Evolutionary conservation across 1,140 invertebrate genomes (phyloP), one percentile per base, ranked within the genome.

Genomic region (Cepaea nemoralis): DNA sequence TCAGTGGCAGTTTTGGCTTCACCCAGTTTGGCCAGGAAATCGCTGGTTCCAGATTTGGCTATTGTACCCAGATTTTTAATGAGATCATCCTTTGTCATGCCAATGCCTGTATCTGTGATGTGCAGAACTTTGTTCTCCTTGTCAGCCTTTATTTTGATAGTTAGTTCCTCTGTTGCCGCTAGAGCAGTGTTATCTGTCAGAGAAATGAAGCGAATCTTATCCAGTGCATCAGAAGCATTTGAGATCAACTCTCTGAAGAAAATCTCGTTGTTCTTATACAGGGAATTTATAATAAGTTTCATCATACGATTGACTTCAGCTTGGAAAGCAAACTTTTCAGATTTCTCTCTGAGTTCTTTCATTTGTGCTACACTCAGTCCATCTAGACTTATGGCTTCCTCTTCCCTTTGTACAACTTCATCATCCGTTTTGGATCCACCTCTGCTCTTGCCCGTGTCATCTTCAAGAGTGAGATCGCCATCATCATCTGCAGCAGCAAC

Each of bases 301-400:
- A 99, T 99, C 97, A 99, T 99, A 42, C 98, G 95, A 93, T 98
- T 98, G 16, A 99, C 97, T 92, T 99, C 97, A 0, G 97, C 97
- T 83, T 91, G 97, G 93, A 99, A 99, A 35, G 94, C 94, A 91
- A 95, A 97, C 91, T 98, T 99, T 88, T 99, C 96, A 0, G 97
- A 94, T 90, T 95, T 96, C 33, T 98, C 97, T 70, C 96, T 92
- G 14, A 99, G 89, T 92, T 99, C 96, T 86, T 97, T 97, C 86
- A 99, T 93, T 81, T 92, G 97, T 45, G 97, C 96, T 0, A 97
- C 96, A 93, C 96, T 99, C 76, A 99, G 92, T 5, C 96, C 97
- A 93, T 99, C 98, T 24, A 99, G 91, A 89, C 98, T 97, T 83
- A 99, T 99, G 0, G 97, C 96, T 93, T 99, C 98, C 92, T 98